phyloP scores from a whole-genome alignment of 2,797 vertebrate species.

The Fundulus diaphanus region DNA sequence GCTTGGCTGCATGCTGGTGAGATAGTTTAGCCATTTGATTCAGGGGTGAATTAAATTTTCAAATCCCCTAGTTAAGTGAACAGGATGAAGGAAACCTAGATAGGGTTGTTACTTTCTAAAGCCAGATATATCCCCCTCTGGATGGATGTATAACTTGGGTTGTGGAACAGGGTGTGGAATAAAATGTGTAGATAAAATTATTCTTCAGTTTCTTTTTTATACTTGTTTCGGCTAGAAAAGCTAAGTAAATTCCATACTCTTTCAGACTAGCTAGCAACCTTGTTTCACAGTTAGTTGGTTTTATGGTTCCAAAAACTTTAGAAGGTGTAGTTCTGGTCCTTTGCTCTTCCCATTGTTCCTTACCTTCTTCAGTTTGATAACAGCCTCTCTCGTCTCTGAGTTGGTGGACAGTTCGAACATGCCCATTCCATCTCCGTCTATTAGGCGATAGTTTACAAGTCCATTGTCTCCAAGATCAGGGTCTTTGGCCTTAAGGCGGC shows the following conservation, averaged over 20 bases:
- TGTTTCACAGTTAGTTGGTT: neutral
- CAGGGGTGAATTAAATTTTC: no score
- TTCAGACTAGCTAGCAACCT: neutral
- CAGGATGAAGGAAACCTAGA: no score
- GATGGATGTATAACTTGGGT: no score
- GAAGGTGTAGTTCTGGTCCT: neutral
- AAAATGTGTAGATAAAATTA: no score
- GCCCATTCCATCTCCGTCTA: constrained; percentile 91
- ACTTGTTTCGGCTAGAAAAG: neutral
- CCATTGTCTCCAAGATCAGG: constrained; percentile 95
- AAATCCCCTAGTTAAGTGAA: no score
- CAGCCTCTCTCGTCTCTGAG: constrained; percentile 94
- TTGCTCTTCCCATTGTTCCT: constrained; percentile 3
- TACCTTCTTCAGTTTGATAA: constrained; percentile 97
- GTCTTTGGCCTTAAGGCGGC: constrained; percentile 92
- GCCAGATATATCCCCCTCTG: no score
- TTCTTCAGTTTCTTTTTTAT: no score
- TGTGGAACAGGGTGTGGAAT: no score
- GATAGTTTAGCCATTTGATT: no score
- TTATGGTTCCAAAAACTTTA: neutral
- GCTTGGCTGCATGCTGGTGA: no score
- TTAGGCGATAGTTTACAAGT: constrained; percentile 89
- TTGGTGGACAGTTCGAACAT: constrained; percentile 93
- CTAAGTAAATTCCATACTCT: neutral
- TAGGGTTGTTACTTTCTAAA: no score